phyloP scores from a whole-genome alignment of 2,797 vertebrate species.

The Clarias platycephalus region DNA sequence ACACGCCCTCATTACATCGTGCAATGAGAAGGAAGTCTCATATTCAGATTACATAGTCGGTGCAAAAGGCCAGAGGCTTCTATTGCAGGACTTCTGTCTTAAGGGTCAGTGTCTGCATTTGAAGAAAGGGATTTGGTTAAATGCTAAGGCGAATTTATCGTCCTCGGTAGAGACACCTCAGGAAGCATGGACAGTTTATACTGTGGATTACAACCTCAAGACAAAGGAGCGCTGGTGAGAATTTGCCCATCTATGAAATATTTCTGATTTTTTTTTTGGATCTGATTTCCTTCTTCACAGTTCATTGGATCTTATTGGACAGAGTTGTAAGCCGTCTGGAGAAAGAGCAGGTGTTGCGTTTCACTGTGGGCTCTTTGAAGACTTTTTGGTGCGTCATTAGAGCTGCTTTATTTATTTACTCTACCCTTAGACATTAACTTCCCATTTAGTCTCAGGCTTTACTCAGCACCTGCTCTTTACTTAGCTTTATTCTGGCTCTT shows the following conservation, averaged over 20 bases:
- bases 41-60: conserved; percentile 50
- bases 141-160: not conserved
- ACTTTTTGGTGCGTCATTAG: conserved; percentile 37
- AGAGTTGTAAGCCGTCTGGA: conserved; percentile 26
- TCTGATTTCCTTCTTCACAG: conserved; percentile 29
- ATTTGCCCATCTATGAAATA: not conserved
- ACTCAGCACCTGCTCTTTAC: conserved; percentile 61
- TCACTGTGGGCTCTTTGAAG: conserved; percentile 39
- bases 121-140: not conserved
- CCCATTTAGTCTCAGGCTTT: conserved; percentile 39
- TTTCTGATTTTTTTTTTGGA: conserved; percentile 30
- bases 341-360: conserved; percentile 44
- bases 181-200: conserved; percentile 13
- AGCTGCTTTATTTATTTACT: conserved; percentile 51
- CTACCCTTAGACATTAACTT: conserved; percentile 48
- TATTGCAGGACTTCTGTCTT: conserved; percentile 11
- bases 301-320: conserved; percentile 15
- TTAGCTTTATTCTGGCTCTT: conserved; percentile 53
- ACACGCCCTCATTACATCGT: conserved; percentile 69
- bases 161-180: not conserved
- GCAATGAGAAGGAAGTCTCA: conserved; percentile 43
- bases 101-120: not conserved
- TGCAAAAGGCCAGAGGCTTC: conserved; percentile 32
- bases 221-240: conserved; percentile 27
- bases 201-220: conserved; percentile 32